Base-by-base conservation (phyloP, 1,140 invertebrate genomes). In the Nylanderia fulva region DNA sequence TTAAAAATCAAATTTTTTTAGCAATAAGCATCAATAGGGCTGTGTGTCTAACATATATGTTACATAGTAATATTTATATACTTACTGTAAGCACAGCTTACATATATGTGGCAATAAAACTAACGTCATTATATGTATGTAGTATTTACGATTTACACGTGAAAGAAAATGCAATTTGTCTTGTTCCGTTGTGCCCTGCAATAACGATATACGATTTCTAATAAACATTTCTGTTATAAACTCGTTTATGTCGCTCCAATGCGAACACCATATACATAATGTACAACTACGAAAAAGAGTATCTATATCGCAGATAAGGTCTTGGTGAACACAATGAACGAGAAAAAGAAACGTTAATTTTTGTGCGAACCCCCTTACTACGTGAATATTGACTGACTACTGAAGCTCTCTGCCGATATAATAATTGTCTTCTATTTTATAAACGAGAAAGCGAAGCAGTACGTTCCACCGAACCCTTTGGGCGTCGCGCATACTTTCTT, bases 371-470 rank as follows among this genome's bases (percentile, higher is more conserved):
- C 66, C 64, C 52, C 84, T 88, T 88, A 71, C 64, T 83, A 82
- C 48, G 52, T 83, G 71, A 74, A 77, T 66, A 77, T 76, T 79
- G 88, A 90, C 88, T 89, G 82, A 89, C 45, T 76, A 89, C 76
- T 72, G 39, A 48, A 89, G 88, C 88, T 90, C 80, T 87, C 88
- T 85, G 85, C 75, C 82, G 85, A 77, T 89, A 77, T 89, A 85
- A 82, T 71, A 86, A 84, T 87, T 85, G 85, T 90, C 88, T 90
- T 89, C 88, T 90, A 87, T 90, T 90, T 89, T 87, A 77, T 90
- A 87, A 85, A 85, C 24, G n/a, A 82, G 74, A 63, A 83, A 89
- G 85, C 88, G 69, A 87, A 90, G 75, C 88, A 89, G 82, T 82
- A 56, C 63, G 82, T 75, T 89, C 60, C 39, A 87, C 58, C 58